These are phyloP conservation scores for Nymphalis c-album DNA, from an alignment of 2,888 invertebrate species.

Conservation along the genomic window DNA sequence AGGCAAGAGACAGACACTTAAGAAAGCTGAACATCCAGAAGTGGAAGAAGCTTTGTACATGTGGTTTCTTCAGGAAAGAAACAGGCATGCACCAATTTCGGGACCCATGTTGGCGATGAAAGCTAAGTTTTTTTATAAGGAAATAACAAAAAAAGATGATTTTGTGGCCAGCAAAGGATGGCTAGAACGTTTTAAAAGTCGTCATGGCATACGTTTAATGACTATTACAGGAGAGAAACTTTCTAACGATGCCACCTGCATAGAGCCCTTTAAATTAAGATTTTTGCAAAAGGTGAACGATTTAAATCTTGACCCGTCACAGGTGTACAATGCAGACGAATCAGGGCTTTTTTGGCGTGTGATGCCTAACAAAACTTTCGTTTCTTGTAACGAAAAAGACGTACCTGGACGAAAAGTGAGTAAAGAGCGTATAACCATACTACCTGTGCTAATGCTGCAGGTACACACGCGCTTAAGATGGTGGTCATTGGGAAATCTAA, in stretches of 20 bases:
- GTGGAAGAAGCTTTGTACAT: too few species aligned
- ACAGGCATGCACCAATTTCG: too few species aligned
- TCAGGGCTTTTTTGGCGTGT: conserved; percentile 44
- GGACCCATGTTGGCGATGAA: too few species aligned
- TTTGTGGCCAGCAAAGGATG: too few species aligned
- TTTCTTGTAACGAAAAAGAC: conserved; percentile 39
- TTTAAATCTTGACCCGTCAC: conserved; percentile 40
- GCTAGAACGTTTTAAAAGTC: too few species aligned
- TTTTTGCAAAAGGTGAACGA: conserved; percentile 41
- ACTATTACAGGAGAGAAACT: too few species aligned
- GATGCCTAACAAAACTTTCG: conserved; percentile 41
- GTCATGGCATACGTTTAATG: too few species aligned
- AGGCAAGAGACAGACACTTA: too few species aligned
- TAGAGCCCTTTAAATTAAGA: conserved; percentile 41
- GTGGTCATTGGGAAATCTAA: conserved; percentile 45
- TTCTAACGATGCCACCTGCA: conserved; percentile 29
- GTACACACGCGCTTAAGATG: conserved; percentile 29
- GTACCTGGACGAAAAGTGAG: conserved; percentile 40
- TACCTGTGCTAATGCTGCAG: conserved; percentile 36
- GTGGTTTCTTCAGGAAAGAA: too few species aligned
- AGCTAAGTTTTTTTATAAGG: too few species aligned
- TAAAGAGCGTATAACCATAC: conserved; percentile 43
- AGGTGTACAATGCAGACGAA: conserved; percentile 43
- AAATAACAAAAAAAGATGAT: too few species aligned
- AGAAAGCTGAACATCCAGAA: too few species aligned